Evolutionary conservation across 2,888 invertebrate species (phyloP).

Genomic region (Drosophila neotestacea): DNA sequence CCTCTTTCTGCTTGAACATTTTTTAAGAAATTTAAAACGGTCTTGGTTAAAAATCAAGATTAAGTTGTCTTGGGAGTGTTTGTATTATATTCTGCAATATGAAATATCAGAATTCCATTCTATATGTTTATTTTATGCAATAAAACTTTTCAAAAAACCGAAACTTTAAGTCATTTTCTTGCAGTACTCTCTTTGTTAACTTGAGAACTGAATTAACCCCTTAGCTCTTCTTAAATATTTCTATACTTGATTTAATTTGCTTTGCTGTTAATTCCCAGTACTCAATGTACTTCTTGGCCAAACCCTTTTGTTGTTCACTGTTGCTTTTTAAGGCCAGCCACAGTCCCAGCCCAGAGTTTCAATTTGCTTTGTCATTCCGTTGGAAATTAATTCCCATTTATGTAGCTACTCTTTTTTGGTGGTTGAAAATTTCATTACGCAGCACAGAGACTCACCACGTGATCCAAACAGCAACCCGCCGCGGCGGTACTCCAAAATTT

Average conservation of each 20-base stretch:
- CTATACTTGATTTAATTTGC: conserved; percentile 10
- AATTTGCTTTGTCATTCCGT: conserved; percentile 51
- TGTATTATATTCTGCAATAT: too few species aligned
- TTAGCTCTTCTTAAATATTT: conserved; percentile 9
- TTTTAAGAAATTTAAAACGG: too few species aligned
- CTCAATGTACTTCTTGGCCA: conserved; percentile 30
- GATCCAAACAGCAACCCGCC: neutral
- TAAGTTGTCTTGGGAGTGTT: too few species aligned
- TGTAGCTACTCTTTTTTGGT: conserved; percentile 59
- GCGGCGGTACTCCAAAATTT: conserved; percentile 4
- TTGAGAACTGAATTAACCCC: conserved; percentile 4
- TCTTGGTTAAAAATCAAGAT: too few species aligned
- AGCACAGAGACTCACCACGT: conserved; percentile 7
- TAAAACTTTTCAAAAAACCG: too few species aligned
- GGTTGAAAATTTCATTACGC: conserved; percentile 72
- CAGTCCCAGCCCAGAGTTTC: neutral
- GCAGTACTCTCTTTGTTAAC: neutral
- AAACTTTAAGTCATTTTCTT: neutral
- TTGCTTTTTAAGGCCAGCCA: conserved; percentile 12
- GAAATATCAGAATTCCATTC: too few species aligned
- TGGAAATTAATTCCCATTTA: conserved; percentile 69
- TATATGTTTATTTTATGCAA: too few species aligned
- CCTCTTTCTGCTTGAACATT: too few species aligned
- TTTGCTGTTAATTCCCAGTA: neutral
- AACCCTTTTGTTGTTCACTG: conserved; percentile 56